phyloP scores from a whole-genome alignment of 2,888 invertebrate species.

The Abrostola tripartita region DNA sequence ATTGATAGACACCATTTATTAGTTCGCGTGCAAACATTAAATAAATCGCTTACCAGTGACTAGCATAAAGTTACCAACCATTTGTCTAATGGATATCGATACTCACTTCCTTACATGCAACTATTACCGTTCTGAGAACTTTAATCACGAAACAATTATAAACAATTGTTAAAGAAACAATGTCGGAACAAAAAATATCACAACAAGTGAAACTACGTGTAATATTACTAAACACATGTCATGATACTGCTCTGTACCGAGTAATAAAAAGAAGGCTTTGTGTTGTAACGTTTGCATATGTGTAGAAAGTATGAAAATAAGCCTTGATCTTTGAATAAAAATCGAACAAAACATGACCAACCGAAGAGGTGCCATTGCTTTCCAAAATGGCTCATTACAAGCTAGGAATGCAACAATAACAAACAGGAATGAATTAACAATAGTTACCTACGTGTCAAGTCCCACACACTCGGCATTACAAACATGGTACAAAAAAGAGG shows the following conservation, averaged over 20 bases:
- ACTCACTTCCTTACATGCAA: constrained; percentile 71
- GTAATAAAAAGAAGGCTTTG: background rate
- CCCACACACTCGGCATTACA: constrained; percentile 87
- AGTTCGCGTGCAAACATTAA: constrained; percentile 81
- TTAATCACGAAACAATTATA: constrained; percentile 66
- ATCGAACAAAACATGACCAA: constrained; percentile 52
- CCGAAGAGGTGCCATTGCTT: constrained; percentile 52
- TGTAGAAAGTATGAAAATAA: constrained; percentile 19
- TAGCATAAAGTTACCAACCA: constrained; percentile 72
- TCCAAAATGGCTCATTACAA: constrained; percentile 60
- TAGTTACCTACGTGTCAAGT: constrained; percentile 87
- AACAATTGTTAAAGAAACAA: constrained; percentile 50
- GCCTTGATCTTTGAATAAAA: constrained; percentile 45
- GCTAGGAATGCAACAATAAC: constrained; percentile 78
- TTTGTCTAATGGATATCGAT: constrained; percentile 77
- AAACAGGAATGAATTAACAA: constrained; percentile 84
- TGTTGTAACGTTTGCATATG: background rate
- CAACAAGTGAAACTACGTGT: constrained; percentile 38
- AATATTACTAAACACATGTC: constrained; percentile 5
- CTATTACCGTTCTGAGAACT: constrained; percentile 61
- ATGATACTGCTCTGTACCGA: background rate
- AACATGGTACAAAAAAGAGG: constrained; percentile 84
- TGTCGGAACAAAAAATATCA: constrained; percentile 47
- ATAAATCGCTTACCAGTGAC: constrained; percentile 76
- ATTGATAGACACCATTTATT: constrained; percentile 72